Conservation (phyloP, 1,140 invertebrate genomes). For the Solenopsis fugax region DNA sequence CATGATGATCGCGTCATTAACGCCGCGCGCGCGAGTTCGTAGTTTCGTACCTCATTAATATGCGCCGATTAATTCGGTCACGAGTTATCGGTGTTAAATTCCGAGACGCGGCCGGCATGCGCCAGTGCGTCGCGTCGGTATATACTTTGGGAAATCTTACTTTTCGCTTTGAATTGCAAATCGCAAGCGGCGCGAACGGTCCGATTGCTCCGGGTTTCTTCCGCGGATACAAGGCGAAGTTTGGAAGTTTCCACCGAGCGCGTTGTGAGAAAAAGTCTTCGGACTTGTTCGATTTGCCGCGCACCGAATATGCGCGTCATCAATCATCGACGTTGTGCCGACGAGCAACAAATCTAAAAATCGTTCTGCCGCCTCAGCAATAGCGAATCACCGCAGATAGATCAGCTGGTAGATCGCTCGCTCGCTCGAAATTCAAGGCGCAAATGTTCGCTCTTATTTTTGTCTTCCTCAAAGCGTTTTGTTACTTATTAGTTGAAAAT, state of each 20-base stretch:
- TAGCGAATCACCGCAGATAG: not conserved
- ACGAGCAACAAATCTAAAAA: conserved; percentile 40
- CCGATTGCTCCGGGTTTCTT: conserved; percentile 49
- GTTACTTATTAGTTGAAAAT: not conserved
- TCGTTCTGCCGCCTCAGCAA: not conserved
- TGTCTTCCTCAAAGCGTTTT: not conserved
- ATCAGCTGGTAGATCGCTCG: not conserved
- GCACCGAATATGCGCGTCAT: conserved; percentile 20
- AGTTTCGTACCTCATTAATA: conserved; percentile 44
- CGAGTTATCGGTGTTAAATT: conserved; percentile 53
- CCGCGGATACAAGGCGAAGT: conserved; percentile 36
- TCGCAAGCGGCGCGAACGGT: conserved; percentile 32
- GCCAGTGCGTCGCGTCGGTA: conserved; percentile 24
- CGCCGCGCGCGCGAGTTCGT: too few relatives aligned
- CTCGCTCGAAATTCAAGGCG: not conserved
- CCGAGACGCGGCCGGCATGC: conserved; percentile 63
- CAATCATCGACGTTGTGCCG: conserved; percentile 33
- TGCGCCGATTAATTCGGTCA: conserved; percentile 55
- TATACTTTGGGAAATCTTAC: conserved; percentile 46
- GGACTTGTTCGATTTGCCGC: conserved; percentile 24
- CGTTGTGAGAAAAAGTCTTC: not conserved
- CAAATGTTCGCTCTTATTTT: not conserved
- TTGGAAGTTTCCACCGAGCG: conserved; percentile 16
- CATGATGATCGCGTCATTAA: conserved; percentile 19
- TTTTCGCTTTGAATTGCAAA: conserved; percentile 73